These are phyloP conservation scores for Rhea americana DNA, from an alignment of 2,113 vertebrate species.

Conservation along the genomic window DNA sequence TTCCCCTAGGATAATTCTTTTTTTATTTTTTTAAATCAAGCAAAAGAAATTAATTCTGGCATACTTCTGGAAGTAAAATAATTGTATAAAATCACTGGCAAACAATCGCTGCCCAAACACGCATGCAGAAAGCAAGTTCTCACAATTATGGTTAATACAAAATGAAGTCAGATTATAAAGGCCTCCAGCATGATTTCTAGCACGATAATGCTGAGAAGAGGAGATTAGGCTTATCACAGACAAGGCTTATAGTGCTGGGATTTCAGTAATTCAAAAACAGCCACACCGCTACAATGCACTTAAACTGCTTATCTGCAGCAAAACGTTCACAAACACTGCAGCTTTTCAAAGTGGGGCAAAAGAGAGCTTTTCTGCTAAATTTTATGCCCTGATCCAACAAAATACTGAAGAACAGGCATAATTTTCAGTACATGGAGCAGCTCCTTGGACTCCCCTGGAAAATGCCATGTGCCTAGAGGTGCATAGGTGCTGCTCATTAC, in stretches of 20 bases:
- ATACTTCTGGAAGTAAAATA: conserved; percentile 39
- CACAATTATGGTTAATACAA: conserved; percentile 53
- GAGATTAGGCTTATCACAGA: conserved; percentile 56
- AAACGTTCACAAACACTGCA: background rate
- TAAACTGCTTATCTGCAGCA: background rate
- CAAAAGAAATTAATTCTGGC: conserved; percentile 11
- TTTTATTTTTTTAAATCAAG: background rate
- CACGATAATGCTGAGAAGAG: conserved; percentile 45
- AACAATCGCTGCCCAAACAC: conserved; percentile 52
- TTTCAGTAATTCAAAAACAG: conserved; percentile 33
- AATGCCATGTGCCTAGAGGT: background rate
- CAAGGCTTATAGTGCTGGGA: background rate
- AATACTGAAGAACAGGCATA: background rate
- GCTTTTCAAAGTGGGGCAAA: background rate
- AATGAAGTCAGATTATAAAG: conserved; percentile 46
- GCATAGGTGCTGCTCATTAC: conserved; percentile 56
- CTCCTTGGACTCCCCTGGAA: background rate
- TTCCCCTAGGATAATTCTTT: background rate
- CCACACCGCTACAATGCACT: background rate
- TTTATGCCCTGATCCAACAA: background rate
- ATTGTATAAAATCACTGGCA: conserved; percentile 48
- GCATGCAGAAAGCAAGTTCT: conserved; percentile 61
- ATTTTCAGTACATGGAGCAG: background rate
- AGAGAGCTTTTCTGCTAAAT: background rate
- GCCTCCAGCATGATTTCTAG: conserved; percentile 49